phyloP scores from a whole-genome alignment of 2,797 vertebrate species.

The Prionace glauca region DNA sequence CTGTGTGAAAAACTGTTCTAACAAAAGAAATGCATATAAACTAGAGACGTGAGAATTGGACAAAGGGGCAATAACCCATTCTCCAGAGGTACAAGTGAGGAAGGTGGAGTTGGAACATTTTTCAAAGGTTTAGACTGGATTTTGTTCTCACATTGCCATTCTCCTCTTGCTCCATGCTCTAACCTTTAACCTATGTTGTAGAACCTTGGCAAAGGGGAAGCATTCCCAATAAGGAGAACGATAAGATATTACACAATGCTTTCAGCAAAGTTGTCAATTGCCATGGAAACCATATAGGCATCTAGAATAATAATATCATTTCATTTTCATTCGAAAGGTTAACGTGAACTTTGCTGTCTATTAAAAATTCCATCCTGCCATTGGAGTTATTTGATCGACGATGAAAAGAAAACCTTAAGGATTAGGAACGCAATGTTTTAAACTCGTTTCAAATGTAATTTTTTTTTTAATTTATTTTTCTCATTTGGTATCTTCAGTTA shows the following conservation, averaged over 20 bases:
- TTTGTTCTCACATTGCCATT: neutral
- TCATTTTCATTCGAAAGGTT: constrained; percentile 7
- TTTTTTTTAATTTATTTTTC: neutral
- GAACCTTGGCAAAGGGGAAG: neutral
- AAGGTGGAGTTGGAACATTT: neutral
- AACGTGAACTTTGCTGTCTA: neutral
- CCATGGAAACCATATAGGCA: neutral
- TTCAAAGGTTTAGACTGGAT: neutral
- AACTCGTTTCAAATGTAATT: neutral
- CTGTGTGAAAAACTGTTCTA: neutral
- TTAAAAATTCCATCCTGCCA: neutral
- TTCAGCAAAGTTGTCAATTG: neutral
- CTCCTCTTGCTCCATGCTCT: neutral
- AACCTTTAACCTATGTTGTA: neutral
- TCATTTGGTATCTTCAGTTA: neutral
- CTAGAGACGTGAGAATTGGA: neutral
- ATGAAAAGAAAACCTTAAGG: neutral
- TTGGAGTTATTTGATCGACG: neutral
- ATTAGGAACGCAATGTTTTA: neutral
- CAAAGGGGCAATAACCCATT: neutral
- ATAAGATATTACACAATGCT: neutral
- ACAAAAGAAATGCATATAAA: neutral
- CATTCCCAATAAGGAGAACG: neutral
- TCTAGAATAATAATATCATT: neutral
- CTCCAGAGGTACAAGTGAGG: neutral